Percentiles rank a stretch among this genome's conserved stretches.
These are phyloP conservation scores for Melozone crissalis DNA, from an alignment of 2,113 vertebrate species.

Conservation along the genomic window DNA sequence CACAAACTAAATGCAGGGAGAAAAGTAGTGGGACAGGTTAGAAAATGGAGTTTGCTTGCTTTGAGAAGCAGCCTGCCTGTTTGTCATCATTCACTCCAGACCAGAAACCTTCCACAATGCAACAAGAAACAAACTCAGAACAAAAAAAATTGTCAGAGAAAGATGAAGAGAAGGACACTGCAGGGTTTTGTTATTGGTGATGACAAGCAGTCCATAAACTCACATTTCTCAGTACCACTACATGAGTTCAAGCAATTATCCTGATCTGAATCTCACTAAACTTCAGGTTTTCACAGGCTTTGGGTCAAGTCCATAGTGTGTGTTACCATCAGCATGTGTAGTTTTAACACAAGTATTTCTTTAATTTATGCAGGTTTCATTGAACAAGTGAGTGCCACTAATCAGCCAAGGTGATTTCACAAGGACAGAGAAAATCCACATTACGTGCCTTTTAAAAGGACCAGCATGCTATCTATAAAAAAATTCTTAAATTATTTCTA, in stretches of 20 bases:
- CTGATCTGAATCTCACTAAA: neutral
- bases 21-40: neutral
- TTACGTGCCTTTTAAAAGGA: neutral
- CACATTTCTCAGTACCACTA: neutral
- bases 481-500: neutral
- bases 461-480: neutral
- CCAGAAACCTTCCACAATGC: neutral
- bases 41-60: neutral
- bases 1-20: neutral
- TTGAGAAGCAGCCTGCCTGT: neutral
- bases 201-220: neutral
- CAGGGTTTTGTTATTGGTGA: neutral
- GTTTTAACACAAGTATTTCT: neutral
- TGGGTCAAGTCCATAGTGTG: neutral
- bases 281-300: neutral
- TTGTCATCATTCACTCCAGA: neutral
- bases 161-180: neutral
- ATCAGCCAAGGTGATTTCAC: neutral
- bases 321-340: rapidly evolving
- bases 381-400: neutral
- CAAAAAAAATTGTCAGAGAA: neutral
- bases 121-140: neutral
- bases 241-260: neutral
- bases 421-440: neutral
- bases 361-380: neutral